These are phyloP conservation scores for Colistium nudipinnis DNA, from an alignment of 2,113 vertebrate genomes.

Conservation along the genomic window DNA sequence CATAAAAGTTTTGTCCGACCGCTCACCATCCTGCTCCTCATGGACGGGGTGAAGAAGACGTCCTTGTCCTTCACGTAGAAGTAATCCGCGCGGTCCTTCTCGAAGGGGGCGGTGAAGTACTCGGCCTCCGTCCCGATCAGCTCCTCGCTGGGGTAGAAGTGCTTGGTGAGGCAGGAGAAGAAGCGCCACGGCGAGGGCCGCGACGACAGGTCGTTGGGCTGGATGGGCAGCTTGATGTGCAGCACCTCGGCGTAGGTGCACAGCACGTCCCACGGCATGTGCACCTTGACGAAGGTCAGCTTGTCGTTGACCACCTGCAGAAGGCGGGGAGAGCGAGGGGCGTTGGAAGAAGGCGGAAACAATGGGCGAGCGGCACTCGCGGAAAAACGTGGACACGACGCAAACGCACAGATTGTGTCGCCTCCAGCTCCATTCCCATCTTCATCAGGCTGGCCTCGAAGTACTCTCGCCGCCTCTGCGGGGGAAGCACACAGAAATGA, in stretches of 20 bases:
- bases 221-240: slow-evolving; percentile 92
- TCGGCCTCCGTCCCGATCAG: slow-evolving; percentile 87
- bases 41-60: slow-evolving; percentile 90
- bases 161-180: slow-evolving; percentile 85
- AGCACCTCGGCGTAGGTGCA: slow-evolving; percentile 90
- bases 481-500: slow-evolving; percentile 4
- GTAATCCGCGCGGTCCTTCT: slow-evolving; percentile 82
- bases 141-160: slow-evolving; percentile 86
- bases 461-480: slow-evolving; percentile 85
- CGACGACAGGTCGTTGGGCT: slow-evolving; percentile 83
- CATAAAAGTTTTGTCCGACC: too few species aligned
- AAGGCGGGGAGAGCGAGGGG: neutral
- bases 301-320: slow-evolving; percentile 86
- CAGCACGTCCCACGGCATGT: slow-evolving; percentile 91
- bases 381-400: too few species aligned
- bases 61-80: slow-evolving; percentile 87
- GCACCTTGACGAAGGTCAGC: slow-evolving; percentile 88
- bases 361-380: too few species aligned
- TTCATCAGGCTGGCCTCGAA: slow-evolving; percentile 91
- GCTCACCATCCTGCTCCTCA: slow-evolving; percentile 93
- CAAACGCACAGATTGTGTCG: slow-evolving; percentile 87
- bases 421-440: slow-evolving; percentile 89
- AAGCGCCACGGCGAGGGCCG: slow-evolving; percentile 82
- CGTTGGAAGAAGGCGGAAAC: neutral
- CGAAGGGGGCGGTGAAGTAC: slow-evolving; percentile 91